Base-by-base conservation (phyloP, 2,888 invertebrate species). In the Girardia tigrina region DNA sequence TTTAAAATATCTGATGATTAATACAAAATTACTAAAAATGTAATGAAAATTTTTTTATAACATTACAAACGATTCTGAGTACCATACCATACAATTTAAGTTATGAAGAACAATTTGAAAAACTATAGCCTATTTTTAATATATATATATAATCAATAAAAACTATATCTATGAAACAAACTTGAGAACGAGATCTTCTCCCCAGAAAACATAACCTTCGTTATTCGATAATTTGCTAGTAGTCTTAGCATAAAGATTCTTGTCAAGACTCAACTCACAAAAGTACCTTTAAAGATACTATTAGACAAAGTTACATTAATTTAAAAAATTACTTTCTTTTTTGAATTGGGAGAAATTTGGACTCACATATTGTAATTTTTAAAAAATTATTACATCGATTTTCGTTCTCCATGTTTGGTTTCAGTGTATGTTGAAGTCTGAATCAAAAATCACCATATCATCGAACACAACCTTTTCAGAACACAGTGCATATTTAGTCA, bases 161-260 rank as follows among this genome's bases (percentile, higher is more conserved):
- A n/a, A n/a, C n/a, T n/a, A n/a, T n/a, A n/a, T n/a, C n/a, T n/a
- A n/a, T n/a, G n/a, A n/a, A n/a, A n/a, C n/a, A n/a, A n/a, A 56
- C 56, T 56, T 56, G n/a, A 56, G n/a, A n/a, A 56, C 56, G 20
- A 56, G 23, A 56, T 56, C 56, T 56, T 56, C 56, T n/a, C 20
- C 56, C 56, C 56, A 56, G n/a, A 56, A 56, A 6, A 56, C 56
- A n/a, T 16, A 56, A 16, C 56, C 56, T n/a, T 56, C 56, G 23
- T 56, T 56, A 56, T n/a, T 56, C 4, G 56, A 56, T 8, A 8
- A 56, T n/a, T 56, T 56, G n/a, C 56, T 56, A 56, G 56, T 56
- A 12, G 56, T 56, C 23, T 16, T 56, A n/a, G 56, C 56, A 56
- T 56, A 56, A 6, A 56, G 56, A 4, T 56, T 16, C n/a, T 56